A percentile compares a stretch with the other conserved stretches of the same genome.
Conservation (phyloP, 2,797 vertebrate species). For the Acrocephalus scirpaceus region DNA sequence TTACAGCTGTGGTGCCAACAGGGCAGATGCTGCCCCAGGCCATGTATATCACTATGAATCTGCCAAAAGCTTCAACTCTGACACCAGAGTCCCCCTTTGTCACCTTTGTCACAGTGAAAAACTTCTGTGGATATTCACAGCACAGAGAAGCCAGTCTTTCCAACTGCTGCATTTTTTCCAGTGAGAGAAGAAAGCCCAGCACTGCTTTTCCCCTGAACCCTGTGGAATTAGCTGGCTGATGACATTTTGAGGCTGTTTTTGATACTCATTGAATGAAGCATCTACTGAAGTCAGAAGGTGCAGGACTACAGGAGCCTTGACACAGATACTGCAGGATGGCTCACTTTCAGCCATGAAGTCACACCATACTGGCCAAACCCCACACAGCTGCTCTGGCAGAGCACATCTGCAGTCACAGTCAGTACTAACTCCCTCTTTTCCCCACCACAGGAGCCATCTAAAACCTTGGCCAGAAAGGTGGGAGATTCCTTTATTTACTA, state of each 20-base stretch:
- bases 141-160: not conserved
- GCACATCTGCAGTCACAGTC: not conserved
- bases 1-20: not conserved
- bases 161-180: not conserved
- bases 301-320: not conserved
- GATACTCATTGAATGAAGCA: rapidly evolving
- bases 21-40: not conserved
- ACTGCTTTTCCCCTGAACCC: not conserved
- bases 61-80: not conserved
- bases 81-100: not conserved
- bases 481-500: not conserved
- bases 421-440: not conserved
- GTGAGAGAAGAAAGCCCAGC: not conserved
- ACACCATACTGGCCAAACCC: not conserved
- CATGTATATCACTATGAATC: rapidly evolving
- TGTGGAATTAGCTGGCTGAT: not conserved
- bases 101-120: not conserved
- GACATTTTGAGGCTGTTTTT: rapidly evolving
- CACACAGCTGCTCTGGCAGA: not conserved
- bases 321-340: not conserved
- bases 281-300: not conserved
- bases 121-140: not conserved
- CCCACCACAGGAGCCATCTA: not conserved
- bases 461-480: not conserved
- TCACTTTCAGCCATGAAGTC: not conserved